Conservation (phyloP, 2,797 vertebrate species). For the Sebastes flavidus region DNA sequence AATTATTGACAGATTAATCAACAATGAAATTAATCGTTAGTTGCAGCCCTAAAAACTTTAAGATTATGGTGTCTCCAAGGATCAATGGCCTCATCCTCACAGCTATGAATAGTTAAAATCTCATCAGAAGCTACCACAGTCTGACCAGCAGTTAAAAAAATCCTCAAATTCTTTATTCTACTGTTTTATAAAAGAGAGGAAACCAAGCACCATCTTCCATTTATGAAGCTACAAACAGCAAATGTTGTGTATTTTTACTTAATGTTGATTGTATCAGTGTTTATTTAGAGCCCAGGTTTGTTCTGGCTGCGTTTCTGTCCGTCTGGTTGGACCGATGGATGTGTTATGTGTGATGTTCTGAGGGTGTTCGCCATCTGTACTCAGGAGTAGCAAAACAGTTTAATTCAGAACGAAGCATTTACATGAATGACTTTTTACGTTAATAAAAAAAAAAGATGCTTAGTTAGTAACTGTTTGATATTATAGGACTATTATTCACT, state of each 20-base stretch:
- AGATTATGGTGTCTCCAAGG: neutral
- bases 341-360: conserved; percentile 26
- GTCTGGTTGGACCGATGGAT: neutral
- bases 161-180: neutral
- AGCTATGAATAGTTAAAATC: neutral
- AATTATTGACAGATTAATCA: too few species aligned
- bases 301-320: neutral
- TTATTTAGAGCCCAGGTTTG: conserved; percentile 9
- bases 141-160: neutral
- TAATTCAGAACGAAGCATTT: neutral
- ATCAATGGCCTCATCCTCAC: neutral
- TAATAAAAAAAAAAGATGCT: neutral
- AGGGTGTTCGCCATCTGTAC: conserved; percentile 34
- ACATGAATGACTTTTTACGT: conserved; percentile 11
- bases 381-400: neutral
- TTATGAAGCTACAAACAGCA: neutral
- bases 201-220: neutral
- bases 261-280: neutral
- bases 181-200: too few species aligned
- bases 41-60: neutral
- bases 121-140: neutral
- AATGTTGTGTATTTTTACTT: neutral
- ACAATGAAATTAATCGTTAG: too few species aligned
- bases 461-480: neutral
- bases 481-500: neutral